Conservation (phyloP, 2,888 invertebrate species). For the Polyploca ridens region DNA sequence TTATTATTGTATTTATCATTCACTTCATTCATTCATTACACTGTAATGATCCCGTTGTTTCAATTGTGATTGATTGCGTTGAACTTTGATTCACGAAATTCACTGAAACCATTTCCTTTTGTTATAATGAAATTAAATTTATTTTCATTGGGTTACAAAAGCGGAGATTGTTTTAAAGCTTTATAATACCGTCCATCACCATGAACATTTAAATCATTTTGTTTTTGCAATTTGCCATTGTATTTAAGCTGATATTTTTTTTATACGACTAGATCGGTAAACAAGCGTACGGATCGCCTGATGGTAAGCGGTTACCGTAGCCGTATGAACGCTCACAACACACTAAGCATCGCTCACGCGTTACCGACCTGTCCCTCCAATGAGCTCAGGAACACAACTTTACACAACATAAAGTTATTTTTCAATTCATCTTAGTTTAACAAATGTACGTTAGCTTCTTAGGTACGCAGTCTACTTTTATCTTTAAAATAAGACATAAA, state of each 20-base stretch:
- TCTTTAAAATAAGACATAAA: conserved; percentile 18
- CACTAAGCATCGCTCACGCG: too few relatives aligned
- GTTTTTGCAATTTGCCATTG: background rate
- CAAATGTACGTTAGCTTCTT: background rate
- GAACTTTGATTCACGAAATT: background rate
- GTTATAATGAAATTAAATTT: background rate
- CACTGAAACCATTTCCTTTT: background rate
- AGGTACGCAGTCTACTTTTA: background rate
- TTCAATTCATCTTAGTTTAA: too few relatives aligned
- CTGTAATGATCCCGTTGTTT: background rate
- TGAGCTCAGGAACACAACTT: too few relatives aligned
- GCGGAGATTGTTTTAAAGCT: background rate
- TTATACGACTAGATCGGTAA: too few relatives aligned
- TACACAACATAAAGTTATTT: too few relatives aligned
- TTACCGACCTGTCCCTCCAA: too few relatives aligned
- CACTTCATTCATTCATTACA: background rate
- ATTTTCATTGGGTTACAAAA: background rate
- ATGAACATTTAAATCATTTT: background rate
- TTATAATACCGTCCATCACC: background rate
- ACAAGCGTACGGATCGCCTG: too few relatives aligned
- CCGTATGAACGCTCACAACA: too few relatives aligned
- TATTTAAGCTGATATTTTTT: background rate
- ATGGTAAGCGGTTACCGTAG: too few relatives aligned
- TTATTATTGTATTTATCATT: background rate
- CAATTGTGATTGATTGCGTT: background rate